Percentiles rank a stretch among this genome's conserved stretches.
Conservation (phyloP, 2,797 vertebrate species). For the Chelidonichthys spinosus region DNA sequence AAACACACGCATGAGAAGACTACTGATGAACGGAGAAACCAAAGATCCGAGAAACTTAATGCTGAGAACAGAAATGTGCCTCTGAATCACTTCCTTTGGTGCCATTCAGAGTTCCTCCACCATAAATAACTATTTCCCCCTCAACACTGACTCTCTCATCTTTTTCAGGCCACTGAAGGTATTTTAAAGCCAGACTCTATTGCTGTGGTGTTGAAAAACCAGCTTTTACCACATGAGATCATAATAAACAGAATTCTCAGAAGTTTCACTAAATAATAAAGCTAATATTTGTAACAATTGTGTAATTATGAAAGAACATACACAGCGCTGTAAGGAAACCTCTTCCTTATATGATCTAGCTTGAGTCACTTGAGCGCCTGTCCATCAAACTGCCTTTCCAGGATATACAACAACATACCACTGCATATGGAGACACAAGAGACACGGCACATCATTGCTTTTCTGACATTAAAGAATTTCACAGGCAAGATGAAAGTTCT, state of each 20-base stretch:
- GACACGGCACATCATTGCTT: slow-evolving; percentile 16
- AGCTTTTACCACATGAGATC: not conserved
- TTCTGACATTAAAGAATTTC: slow-evolving; percentile 36
- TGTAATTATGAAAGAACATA: slow-evolving; percentile 27
- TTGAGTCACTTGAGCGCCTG: slow-evolving; percentile 27
- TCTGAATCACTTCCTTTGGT: slow-evolving; percentile 16
- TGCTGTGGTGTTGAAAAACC: not conserved
- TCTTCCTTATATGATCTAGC: slow-evolving; percentile 27
- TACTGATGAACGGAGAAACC: slow-evolving; percentile 25
- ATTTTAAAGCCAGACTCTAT: not conserved
- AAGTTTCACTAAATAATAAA: slow-evolving; percentile 5
- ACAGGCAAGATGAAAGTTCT: slow-evolving; percentile 36
- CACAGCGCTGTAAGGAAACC: slow-evolving; percentile 22
- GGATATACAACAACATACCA: slow-evolving; percentile 46
- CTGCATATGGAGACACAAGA: not conserved
- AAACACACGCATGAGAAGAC: slow-evolving; percentile 15
- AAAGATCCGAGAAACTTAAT: slow-evolving; percentile 1
- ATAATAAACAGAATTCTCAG: not conserved
- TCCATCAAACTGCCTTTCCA: slow-evolving; percentile 34
- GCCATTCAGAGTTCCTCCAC: not conserved
- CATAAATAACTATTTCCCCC: not conserved
- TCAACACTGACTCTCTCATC: not conserved
- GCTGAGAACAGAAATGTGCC: not conserved
- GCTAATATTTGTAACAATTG: not conserved
- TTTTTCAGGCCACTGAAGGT: not conserved